phyloP scores from a whole-genome alignment of 2,797 vertebrate genomes.

The Ispidina lecontei region DNA sequence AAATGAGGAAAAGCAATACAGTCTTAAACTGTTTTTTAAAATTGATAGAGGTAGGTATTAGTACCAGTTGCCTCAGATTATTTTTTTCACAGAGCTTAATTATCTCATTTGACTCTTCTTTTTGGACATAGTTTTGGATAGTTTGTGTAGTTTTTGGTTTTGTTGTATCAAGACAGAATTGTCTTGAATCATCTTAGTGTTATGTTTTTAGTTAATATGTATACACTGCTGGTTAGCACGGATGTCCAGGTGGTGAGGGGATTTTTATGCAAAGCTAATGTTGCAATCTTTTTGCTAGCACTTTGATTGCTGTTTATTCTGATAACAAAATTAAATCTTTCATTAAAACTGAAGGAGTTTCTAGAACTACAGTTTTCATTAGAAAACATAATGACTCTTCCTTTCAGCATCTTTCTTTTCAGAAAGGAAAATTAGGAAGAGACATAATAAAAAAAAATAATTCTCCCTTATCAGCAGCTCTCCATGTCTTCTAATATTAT shows the following conservation, averaged over 20 bases:
- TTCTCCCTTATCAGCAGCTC: background rate
- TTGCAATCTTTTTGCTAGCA: background rate
- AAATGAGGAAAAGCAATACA: background rate
- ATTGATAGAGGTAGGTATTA: background rate
- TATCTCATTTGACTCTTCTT: background rate
- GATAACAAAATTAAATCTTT: background rate
- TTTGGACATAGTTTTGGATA: background rate
- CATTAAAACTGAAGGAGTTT: background rate
- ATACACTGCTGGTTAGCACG: background rate
- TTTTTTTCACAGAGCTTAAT: background rate
- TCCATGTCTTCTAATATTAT: background rate
- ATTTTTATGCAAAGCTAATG: background rate
- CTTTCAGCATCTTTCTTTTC: background rate
- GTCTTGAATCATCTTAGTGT: background rate
- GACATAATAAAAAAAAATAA: background rate
- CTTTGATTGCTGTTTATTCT: background rate
- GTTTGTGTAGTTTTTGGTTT: background rate
- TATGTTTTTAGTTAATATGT: background rate
- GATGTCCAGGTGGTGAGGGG: background rate
- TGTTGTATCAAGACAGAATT: background rate
- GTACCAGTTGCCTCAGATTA: background rate
- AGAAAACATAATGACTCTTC: background rate
- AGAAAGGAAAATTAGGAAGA: background rate
- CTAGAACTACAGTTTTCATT: background rate
- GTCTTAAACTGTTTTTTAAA: background rate